These are phyloP conservation scores for Pegoplata infirma DNA, from an alignment of 2,888 invertebrate species.

Conservation along the genomic window DNA sequence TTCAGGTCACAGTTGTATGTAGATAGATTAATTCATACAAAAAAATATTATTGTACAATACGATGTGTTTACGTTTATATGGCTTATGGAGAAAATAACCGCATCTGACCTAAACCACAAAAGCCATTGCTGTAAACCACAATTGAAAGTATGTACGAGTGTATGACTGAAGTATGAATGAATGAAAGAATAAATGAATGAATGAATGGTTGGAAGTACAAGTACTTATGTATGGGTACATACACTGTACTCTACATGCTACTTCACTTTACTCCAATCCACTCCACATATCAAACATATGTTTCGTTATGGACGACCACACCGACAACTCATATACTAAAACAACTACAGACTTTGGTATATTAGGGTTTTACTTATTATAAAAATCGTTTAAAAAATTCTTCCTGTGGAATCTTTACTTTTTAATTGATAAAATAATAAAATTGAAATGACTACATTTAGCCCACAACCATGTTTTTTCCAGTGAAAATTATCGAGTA, in stretches of 20 bases:
- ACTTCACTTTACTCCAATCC: conserved; percentile 2
- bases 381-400: too few species aligned
- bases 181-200: conserved; percentile 20
- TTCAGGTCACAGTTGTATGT: not conserved
- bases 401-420: too few species aligned
- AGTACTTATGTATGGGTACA: not conserved
- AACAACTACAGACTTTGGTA: not conserved
- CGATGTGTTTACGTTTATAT: conserved; percentile 60
- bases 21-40: not conserved
- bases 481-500: too few species aligned
- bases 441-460: too few species aligned
- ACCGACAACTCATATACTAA: conserved; percentile 12
- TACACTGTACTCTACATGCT: not conserved
- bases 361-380: too few species aligned
- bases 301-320: not conserved
- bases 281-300: not conserved
- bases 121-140: conserved; percentile 63
- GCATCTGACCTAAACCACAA: conserved; percentile 63
- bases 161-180: conserved; percentile 36
- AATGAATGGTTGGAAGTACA: conserved; percentile 19
- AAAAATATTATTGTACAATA: conserved; percentile 42
- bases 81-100: conserved; percentile 58
- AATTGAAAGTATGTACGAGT: conserved; percentile 53
- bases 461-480: too few species aligned
- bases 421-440: too few species aligned